Base-by-base conservation (phyloP, 2,113 vertebrate genomes). In the Edolisoma coerulescens region DNA sequence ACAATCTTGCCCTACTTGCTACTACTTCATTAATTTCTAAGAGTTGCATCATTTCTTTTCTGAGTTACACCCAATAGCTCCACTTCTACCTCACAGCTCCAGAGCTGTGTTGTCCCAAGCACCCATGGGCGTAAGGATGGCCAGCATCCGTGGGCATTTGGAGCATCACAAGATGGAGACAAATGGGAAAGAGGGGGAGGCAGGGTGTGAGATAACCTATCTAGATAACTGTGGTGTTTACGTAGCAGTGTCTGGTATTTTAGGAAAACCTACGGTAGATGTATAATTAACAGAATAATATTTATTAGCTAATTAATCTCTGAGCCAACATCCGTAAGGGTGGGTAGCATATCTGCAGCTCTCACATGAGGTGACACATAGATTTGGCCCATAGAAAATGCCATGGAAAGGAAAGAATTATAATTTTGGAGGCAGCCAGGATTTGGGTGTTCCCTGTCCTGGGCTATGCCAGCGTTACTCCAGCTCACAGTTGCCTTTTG, bases 131-230 rank as follows among this genome's bases (percentile, higher is more conserved):
- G 0, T 6, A 10, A 52, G 49, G 61, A 56, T 1, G 7, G 50
- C 3, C n/a, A 44, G 49, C 16, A 60, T n/a, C 79, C 0, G 0
- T 1, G 3, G 2, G 21, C 41, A 3, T 59, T 27, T 8, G 4
- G 28, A 28, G 45, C 37, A 39, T 44, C 81, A 18, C 30, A 16
- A 18, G 56, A 41, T 12, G 1, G 7, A 41, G 45, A 23, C 0
- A 8, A 65, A 61, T 4, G 35, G 37, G 13, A 39, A 63, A n/a
- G 39, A 70, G 53, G 37, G 22, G 67, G 71, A 90, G 47, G 49
- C 5, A 52, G 45, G 8, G 20, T 23, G 41, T 41, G 44, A 85
- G 78, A 68, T 60, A 89, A 79, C 60, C 87, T 45, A 3, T 13
- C 47, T 44, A 79, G 65, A 33, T 71, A 90, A 52, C 65, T 19